These are phyloP conservation scores for Callimorpha dominula DNA, from an alignment of 2,888 invertebrate genomes.

Conservation along the genomic window DNA sequence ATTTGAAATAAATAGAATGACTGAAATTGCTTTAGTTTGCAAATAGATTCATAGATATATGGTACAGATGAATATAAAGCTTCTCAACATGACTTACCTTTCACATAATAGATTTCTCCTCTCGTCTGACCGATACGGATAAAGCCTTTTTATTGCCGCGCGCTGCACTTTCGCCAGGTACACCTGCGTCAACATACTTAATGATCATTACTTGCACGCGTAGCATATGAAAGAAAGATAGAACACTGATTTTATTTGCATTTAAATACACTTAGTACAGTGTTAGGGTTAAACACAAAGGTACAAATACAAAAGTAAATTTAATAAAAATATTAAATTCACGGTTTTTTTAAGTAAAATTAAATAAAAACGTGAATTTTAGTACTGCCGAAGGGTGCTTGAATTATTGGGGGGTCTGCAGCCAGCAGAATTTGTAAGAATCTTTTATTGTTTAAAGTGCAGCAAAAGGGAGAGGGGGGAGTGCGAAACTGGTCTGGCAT, in stretches of 20 bases:
- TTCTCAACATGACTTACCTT: constrained; percentile 60
- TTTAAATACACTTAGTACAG: background rate
- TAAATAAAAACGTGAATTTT: no score
- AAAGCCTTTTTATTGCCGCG: constrained; percentile 69
- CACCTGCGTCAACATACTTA: constrained; percentile 63
- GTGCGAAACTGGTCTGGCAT: no score
- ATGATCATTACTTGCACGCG: background rate
- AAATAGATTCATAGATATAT: background rate
- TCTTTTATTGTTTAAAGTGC: no score
- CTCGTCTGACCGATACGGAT: constrained; percentile 76
- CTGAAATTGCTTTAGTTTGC: no score
- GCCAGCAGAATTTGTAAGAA: no score
- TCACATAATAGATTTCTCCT: constrained; percentile 76
- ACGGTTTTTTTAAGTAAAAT: no score
- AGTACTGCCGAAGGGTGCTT: background rate
- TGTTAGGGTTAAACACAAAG: no score
- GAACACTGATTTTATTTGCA: background rate
- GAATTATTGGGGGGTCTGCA: background rate
- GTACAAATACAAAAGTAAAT: no score
- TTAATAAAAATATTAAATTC: no score
- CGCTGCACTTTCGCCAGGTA: constrained; percentile 78
- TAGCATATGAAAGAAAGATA: no score
- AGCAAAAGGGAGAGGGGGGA: no score
- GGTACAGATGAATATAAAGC: background rate
- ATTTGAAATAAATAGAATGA: no score